Conservation (phyloP, 2,797 vertebrate genomes). For the Mormyrops boulengeri region DNA sequence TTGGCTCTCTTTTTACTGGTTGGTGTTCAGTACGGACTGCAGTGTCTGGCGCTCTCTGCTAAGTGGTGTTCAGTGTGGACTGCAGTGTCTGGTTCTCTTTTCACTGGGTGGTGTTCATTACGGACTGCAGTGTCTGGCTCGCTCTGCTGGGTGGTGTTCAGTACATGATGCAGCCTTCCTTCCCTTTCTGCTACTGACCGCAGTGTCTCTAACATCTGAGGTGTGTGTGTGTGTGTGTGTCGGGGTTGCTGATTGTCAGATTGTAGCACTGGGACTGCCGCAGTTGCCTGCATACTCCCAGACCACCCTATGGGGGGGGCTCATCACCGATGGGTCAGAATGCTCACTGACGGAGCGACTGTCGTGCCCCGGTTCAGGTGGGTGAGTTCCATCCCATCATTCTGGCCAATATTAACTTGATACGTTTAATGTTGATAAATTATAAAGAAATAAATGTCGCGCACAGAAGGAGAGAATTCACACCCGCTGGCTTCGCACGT, state of each 20-base stretch:
- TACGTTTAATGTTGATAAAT: neutral
- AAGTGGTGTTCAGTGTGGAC: no score
- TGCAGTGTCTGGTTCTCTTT: no score
- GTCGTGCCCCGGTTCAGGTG: neutral
- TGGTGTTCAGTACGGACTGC: no score
- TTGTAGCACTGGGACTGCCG: slow-evolving; percentile 26
- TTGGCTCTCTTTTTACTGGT: neutral
- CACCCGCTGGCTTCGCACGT: neutral
- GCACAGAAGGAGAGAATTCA: neutral
- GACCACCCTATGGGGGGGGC: neutral
- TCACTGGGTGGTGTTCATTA: no score
- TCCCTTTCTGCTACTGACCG: neutral
- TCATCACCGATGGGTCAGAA: neutral
- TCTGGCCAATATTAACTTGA: neutral
- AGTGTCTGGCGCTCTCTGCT: no score
- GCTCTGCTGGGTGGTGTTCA: neutral
- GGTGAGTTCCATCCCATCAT: neutral
- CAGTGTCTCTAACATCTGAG: neutral
- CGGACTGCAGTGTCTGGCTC: no score
- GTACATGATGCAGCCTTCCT: neutral
- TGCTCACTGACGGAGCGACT: neutral
- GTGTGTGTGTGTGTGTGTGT: neutral
- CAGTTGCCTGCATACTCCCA: slow-evolving; percentile 40
- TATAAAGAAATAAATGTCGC: neutral
- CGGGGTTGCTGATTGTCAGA: slow-evolving; percentile 21